phyloP scores from a whole-genome alignment of 2,888 invertebrate species.

The Diaprepes abbreviatus region DNA sequence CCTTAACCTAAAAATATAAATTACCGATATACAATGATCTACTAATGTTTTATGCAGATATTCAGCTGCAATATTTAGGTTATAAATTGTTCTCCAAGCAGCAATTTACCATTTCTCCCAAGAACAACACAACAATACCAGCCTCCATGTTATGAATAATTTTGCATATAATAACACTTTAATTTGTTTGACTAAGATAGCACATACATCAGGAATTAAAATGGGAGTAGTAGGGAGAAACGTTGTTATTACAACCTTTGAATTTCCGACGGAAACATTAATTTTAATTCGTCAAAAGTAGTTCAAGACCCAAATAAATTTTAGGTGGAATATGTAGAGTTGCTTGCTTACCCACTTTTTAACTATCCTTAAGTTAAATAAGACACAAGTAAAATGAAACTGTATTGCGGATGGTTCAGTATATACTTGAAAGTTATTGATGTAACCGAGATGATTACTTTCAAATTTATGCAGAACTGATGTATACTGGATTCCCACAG shows the following conservation, averaged over 20 bases:
- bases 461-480: no score
- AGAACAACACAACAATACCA: slow-evolving; percentile 44
- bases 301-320: not conserved
- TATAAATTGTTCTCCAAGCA: slow-evolving; percentile 42
- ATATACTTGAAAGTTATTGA: no score
- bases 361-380: no score
- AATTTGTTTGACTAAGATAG: slow-evolving; percentile 47
- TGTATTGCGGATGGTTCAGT: no score
- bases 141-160: slow-evolving; percentile 47
- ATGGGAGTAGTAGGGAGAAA: not conserved
- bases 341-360: no score
- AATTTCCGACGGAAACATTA: not conserved
- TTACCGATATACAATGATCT: slow-evolving; percentile 25
- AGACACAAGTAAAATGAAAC: no score
- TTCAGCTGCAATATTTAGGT: slow-evolving; percentile 33
- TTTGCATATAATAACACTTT: slow-evolving; percentile 48
- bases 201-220: slow-evolving; percentile 34
- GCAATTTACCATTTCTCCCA: slow-evolving; percentile 43
- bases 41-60: slow-evolving; percentile 18
- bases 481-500: no score
- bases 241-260: slow-evolving; percentile 18
- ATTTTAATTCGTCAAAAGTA: slow-evolving; percentile 3
- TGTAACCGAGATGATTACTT: no score
- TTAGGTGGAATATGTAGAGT: no score
- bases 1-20: not conserved